phyloP scores from a whole-genome alignment of 2,888 invertebrate genomes.

The Limulus polyphemus region DNA sequence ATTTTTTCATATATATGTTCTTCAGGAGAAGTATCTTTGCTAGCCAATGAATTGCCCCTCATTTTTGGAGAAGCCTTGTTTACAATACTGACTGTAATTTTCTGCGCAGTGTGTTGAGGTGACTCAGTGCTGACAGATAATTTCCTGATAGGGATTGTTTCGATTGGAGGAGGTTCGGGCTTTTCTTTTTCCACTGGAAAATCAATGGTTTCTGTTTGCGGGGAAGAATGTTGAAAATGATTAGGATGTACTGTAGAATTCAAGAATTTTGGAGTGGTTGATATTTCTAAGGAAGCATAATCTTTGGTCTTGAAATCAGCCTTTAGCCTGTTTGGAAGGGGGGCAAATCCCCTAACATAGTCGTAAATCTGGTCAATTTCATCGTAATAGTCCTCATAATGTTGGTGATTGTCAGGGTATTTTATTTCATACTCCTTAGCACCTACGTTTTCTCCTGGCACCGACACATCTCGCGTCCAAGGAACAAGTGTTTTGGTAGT shows the following conservation, averaged over 20 bases:
- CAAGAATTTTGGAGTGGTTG: neutral
- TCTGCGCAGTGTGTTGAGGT: neutral
- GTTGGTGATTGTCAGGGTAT: conserved; percentile 9
- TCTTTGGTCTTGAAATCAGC: conserved; percentile 13
- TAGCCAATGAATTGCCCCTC: no score
- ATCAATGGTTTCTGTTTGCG: conserved; percentile 31
- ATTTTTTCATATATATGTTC: conserved; percentile 23
- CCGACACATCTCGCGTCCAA: neutral
- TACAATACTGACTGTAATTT: conserved; percentile 4
- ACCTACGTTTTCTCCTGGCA: neutral
- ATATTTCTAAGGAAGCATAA: neutral
- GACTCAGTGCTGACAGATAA: conserved; percentile 10
- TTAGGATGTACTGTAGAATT: neutral
- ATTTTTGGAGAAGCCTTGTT: conserved; percentile 1
- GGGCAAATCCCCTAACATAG: conserved; percentile 84
- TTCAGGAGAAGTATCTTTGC: neutral
- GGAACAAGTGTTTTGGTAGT: conserved; percentile 11
- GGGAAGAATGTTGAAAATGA: neutral
- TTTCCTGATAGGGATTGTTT: conserved; percentile 61
- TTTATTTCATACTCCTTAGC: conserved; percentile 4
- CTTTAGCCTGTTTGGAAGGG: conserved; percentile 55
- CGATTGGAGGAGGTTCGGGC: conserved; percentile 81
- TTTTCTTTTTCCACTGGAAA: conserved; percentile 39
- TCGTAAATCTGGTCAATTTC: conserved; percentile 95
- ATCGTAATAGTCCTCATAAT: conserved; percentile 48